Conservation (phyloP, 2,113 vertebrate genomes). For the Ceyx melanurus region DNA sequence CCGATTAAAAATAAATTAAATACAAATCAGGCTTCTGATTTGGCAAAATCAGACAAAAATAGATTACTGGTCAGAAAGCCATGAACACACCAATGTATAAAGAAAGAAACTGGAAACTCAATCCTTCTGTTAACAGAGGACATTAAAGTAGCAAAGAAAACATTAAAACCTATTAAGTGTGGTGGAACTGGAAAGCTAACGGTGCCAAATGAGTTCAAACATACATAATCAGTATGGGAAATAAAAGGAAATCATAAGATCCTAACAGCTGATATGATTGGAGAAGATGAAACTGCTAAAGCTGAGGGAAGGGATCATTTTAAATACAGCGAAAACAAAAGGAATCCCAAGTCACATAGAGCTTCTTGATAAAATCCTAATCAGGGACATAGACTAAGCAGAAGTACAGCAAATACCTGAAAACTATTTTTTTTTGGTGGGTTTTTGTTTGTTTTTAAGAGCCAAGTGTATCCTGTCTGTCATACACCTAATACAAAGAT, state of each 20-base stretch:
- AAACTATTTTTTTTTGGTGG: neutral
- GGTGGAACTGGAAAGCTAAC: neutral
- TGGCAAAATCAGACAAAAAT: no score
- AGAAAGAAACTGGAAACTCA: neutral
- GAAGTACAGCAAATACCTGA: neutral
- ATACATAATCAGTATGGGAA: neutral
- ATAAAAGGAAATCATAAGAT: neutral
- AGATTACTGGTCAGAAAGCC: neutral
- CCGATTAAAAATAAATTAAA: neutral
- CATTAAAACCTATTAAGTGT: neutral
- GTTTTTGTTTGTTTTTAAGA: neutral
- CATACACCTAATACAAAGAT: accelerated
- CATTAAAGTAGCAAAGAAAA: neutral
- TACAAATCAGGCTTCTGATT: neutral
- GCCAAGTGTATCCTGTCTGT: accelerated
- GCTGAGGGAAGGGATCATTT: neutral
- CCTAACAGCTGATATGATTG: neutral
- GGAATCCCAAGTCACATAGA: neutral
- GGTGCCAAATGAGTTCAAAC: neutral
- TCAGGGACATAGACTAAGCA: neutral
- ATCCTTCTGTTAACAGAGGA: neutral
- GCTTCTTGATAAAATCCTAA: neutral
- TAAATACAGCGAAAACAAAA: neutral
- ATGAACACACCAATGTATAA: neutral
- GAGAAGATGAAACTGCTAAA: neutral